phyloP scores from a whole-genome alignment of 2,113 vertebrate species.

The Echinops telfairi region DNA sequence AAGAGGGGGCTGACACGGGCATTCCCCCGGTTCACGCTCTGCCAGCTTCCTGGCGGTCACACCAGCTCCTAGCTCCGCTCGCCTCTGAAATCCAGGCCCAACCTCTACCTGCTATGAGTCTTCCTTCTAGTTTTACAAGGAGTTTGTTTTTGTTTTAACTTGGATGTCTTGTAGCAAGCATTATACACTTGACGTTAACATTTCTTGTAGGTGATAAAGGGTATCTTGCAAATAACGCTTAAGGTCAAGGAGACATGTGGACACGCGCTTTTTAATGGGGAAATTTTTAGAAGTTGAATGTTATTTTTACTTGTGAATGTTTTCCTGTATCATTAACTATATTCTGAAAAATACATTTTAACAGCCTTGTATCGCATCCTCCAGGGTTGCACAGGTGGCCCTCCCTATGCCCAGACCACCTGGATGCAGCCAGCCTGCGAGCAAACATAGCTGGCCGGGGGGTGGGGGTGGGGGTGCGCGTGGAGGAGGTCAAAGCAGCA shows the following conservation, averaged over 20 bases:
- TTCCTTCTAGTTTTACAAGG: too few species aligned
- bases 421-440: too few species aligned
- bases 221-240: neutral
- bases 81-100: too few species aligned
- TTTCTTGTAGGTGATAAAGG: neutral
- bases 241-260: neutral
- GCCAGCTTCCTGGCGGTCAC: neutral
- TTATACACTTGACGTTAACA: neutral
- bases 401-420: too few species aligned
- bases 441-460: neutral
- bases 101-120: too few species aligned
- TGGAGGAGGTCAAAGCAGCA: too few species aligned
- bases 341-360: slow-evolving; percentile 52
- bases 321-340: neutral
- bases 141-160: neutral
- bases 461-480: too few species aligned
- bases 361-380: neutral
- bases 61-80: neutral
- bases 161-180: slow-evolving; percentile 32
- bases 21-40: neutral
- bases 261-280: neutral
- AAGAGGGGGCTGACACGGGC: neutral
- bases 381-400: too few species aligned
- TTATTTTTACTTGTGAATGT: slow-evolving; percentile 11
- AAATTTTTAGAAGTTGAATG: neutral